phyloP scores from a whole-genome alignment of 2,888 invertebrate genomes.

The Bedellia somnulentella region DNA sequence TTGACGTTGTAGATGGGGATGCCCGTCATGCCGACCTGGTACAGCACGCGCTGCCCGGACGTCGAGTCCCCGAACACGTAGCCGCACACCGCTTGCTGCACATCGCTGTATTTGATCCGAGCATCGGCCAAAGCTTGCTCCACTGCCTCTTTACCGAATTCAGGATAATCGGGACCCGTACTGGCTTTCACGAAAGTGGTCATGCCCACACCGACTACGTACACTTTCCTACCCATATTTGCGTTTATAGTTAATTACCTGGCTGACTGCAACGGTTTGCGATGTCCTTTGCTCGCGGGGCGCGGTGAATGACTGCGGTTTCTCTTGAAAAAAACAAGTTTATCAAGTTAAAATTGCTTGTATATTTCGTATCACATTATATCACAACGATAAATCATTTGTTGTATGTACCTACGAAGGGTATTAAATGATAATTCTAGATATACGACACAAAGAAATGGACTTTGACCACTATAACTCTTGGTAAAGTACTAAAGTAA shows the following conservation, averaged over 20 bases:
- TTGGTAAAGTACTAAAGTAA: no score
- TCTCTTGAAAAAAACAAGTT: no score
- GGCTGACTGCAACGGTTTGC: no score
- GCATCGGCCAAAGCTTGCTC: slow-evolving; percentile 86
- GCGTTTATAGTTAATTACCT: slow-evolving; percentile 34
- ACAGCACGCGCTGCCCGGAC: slow-evolving; percentile 91
- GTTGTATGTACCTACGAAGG: no score
- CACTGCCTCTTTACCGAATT: slow-evolving; percentile 92
- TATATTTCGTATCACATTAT: no score
- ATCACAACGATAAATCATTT: no score
- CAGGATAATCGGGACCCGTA: slow-evolving; percentile 87
- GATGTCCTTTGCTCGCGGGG: no score
- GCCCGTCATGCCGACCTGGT: slow-evolving; percentile 93
- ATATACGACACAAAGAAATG: no score
- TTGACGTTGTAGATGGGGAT: slow-evolving; percentile 98
- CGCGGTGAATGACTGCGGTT: no score
- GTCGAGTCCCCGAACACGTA: slow-evolving; percentile 97
- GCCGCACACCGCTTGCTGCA: slow-evolving; percentile 90
- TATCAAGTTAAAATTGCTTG: no score
- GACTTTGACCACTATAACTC: no score
- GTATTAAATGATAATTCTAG: no score
- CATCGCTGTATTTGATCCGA: slow-evolving; percentile 69
- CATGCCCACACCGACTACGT: slow-evolving; percentile 96
- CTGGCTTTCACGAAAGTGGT: slow-evolving; percentile 98
- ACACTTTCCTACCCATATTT: slow-evolving; percentile 68